Evolutionary conservation across 2,113 vertebrate species (phyloP).

Genomic region (Drymodes brunneopygia): DNA sequence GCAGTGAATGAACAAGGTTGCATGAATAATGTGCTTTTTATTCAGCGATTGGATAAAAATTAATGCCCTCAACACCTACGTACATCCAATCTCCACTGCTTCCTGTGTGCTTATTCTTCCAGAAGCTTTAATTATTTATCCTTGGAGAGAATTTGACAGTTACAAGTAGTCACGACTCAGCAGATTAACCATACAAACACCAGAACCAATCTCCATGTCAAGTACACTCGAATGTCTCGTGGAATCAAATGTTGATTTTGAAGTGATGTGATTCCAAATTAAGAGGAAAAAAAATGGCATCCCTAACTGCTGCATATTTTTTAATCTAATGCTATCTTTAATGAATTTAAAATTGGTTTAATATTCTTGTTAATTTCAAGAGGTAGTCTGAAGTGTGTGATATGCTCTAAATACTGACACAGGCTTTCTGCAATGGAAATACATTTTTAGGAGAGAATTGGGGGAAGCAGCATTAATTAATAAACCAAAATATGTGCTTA

Average conservation of each 20-base stretch:
- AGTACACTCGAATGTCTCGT: not conserved
- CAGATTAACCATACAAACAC: constrained; percentile 67
- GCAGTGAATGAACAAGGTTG: constrained; percentile 74
- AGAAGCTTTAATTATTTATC: constrained; percentile 80
- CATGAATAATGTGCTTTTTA: constrained; percentile 77
- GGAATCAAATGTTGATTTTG: not conserved
- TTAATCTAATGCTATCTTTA: not conserved
- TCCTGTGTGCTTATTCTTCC: constrained; percentile 63
- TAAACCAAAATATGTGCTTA: not conserved
- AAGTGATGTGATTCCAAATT: not conserved
- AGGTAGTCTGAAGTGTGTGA: not conserved
- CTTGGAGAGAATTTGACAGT: constrained; percentile 74
- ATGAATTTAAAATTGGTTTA: not conserved
- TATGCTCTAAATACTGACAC: not conserved
- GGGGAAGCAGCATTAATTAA: not conserved
- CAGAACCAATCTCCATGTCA: constrained; percentile 40
- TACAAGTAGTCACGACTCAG: constrained; percentile 74
- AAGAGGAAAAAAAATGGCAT: not conserved
- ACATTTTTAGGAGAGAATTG: not conserved
- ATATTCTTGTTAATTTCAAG: not conserved
- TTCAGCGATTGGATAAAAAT: constrained; percentile 74
- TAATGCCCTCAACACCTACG: constrained; percentile 70
- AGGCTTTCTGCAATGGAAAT: not conserved
- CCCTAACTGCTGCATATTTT: not conserved
- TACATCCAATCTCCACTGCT: constrained; percentile 59